Evolutionary conservation across 2,888 invertebrate species (phyloP).

Genomic region (Netelia virgata): DNA sequence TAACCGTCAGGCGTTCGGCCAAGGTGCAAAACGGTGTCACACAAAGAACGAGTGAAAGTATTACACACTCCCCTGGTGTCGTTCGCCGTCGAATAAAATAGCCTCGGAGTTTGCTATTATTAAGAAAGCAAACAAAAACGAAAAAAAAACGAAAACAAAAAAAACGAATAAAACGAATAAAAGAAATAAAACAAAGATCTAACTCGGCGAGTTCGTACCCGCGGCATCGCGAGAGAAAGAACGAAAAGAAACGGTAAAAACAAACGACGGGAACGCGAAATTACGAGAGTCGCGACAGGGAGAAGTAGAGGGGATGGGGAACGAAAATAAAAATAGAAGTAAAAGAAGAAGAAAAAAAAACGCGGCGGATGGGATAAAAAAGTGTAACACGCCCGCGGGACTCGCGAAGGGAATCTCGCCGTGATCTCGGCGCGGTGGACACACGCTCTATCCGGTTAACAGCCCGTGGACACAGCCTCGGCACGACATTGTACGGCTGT

Average conservation of each 20-base stretch:
- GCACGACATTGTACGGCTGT: neutral
- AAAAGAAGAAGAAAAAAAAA: no score
- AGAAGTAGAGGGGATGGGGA: neutral
- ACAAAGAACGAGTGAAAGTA: constrained; percentile 59
- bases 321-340: no score
- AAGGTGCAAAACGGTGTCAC: constrained; percentile 66
- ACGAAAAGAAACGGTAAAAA: constrained; percentile 10
- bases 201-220: neutral
- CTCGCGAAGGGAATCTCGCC: constrained; percentile 37
- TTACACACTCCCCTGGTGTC: constrained; percentile 31
- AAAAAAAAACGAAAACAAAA: neutral
- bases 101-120: constrained; percentile 37
- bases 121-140: constrained; percentile 9
- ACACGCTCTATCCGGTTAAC: constrained; percentile 19
- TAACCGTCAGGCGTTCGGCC: constrained; percentile 23
- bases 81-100: constrained; percentile 19
- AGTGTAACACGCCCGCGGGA: constrained; percentile 44
- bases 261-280: neutral
- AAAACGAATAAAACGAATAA: neutral
- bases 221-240: neutral
- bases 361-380: constrained; percentile 12
- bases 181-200: constrained; percentile 24
- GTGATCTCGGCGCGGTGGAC: constrained; percentile 20
- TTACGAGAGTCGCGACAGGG: neutral
- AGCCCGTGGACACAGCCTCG: neutral